These are phyloP conservation scores for Cynoglossus semilaevis DNA, from an alignment of 2,113 vertebrate genomes.

Conservation along the genomic window DNA sequence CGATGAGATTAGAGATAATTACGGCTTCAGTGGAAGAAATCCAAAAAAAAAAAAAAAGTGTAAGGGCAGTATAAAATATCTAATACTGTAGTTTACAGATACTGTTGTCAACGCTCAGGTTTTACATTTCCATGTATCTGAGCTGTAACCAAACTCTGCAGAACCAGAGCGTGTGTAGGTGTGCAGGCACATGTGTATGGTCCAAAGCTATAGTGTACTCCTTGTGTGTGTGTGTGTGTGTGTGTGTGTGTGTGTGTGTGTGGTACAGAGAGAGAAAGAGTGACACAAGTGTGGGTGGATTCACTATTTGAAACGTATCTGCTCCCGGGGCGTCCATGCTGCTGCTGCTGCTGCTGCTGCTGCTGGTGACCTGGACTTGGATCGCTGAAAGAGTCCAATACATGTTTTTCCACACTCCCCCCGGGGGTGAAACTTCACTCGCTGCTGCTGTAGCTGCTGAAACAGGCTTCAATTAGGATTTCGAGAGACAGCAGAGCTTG, in stretches of 20 bases:
- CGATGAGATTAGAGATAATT: constrained; percentile 40
- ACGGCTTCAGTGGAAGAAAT: constrained; percentile 5
- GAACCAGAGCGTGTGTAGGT: no score
- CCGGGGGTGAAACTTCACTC: constrained; percentile 12
- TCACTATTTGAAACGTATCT: constrained; percentile 48
- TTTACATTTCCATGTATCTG: no score
- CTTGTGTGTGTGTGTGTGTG: constrained; percentile 3
- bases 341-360: constrained; percentile 38
- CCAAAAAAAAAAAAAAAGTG: constrained; percentile 1
- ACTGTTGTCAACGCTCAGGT: neutral
- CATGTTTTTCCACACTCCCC: constrained; percentile 41
- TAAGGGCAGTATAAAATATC: constrained; percentile 1
- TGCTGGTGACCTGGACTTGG: constrained; percentile 34
- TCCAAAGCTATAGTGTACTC: neutral
- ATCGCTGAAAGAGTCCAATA: constrained; percentile 50
- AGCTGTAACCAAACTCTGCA: no score
- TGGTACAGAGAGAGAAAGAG: constrained; percentile 30
- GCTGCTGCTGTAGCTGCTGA: constrained; percentile 1
- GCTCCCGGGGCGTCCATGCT: constrained; percentile 37
- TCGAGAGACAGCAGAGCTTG: constrained; percentile 9
- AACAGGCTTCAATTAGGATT: constrained; percentile 9
- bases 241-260: constrained; percentile 5
- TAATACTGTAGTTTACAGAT: constrained; percentile 22
- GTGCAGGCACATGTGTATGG: no score
- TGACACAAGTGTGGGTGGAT: constrained; percentile 59